Evolutionary conservation across 1,140 invertebrate species (phyloP), one percentile per base, ranked within the genome.

Genomic region (Ceratina calcarata): DNA sequence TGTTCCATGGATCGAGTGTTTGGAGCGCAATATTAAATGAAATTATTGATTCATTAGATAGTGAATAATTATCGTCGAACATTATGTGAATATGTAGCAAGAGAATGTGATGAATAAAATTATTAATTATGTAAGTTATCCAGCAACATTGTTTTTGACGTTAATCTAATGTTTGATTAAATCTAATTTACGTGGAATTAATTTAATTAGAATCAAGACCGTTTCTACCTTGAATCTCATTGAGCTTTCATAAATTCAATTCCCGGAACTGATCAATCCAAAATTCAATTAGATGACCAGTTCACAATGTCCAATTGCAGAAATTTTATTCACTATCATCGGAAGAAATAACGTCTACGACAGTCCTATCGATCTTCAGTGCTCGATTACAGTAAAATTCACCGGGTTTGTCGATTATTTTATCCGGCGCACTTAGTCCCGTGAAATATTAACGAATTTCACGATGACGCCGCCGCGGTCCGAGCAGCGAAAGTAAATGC

Each of bases 371-470:
- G 60, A 62, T 62, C 13, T 27, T 16, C 24, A 0, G 0, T 8
- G 13, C 10, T 6, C 22, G 60, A 12, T 7, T 2, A 2, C n/a
- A 20, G 12, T 64, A 53, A n/a, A 18, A 57, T 4, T 32, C 12
- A n/a, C 16, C 65, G 16, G 4, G 6, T 20, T 37, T 20, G 22
- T 3, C 20, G 53, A 57, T 70, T 70, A 71, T 71, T 37, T 71
- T 45, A 20, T 45, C 27, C 27, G 8, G 55, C 32, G n/a, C 69
- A 45, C 55, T 60, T 60, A 60, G 55, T n/a, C 51, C 22, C 20
- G 55, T 64, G 71, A 22, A 73, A 27, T 73, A 53, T 70, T 78
- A 55, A 70, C 22, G 57, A 70, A 61, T 76, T 68, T 64, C 45
- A 53, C 64, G 53, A 37, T 15, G 62, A 22, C 22, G 58, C 13